Evolutionary conservation across 2,888 invertebrate species (phyloP).

Genomic region (Dynastes hyllus): DNA sequence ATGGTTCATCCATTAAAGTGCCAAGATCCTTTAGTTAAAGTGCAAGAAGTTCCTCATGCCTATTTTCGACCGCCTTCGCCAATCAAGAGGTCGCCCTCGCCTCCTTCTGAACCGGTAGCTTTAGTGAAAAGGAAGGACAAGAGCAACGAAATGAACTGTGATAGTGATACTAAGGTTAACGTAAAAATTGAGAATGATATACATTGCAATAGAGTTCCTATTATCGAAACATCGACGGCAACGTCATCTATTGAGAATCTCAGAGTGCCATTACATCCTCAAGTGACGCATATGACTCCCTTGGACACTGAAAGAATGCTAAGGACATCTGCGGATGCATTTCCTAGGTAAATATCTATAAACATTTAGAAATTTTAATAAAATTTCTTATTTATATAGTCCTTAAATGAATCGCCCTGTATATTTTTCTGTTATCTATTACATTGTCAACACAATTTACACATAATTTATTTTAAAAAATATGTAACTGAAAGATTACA

Average conservation of each 20-base stretch:
- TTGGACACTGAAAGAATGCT: conserved; percentile 65
- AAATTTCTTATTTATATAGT: too few species aligned
- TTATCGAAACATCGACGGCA: neutral
- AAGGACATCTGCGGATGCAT: conserved; percentile 63
- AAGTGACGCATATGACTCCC: conserved; percentile 58
- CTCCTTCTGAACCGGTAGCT: conserved; percentile 49
- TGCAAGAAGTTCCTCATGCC: conserved; percentile 49
- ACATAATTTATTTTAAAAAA: too few species aligned
- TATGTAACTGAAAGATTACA: too few species aligned
- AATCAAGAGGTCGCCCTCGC: conserved; percentile 63
- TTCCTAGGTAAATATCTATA: conserved; percentile 60
- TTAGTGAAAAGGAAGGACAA: conserved; percentile 51
- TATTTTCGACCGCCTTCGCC: conserved; percentile 67
- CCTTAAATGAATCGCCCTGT: too few species aligned
- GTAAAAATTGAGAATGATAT: conserved; percentile 50
- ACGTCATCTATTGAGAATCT: conserved; percentile 56
- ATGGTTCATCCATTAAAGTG: conserved; percentile 40
- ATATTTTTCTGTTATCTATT: too few species aligned
- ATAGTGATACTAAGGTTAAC: conserved; percentile 37
- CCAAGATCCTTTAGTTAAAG: conserved; percentile 29
- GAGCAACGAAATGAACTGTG: conserved; percentile 45
- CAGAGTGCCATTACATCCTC: conserved; percentile 66
- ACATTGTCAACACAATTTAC: too few species aligned
- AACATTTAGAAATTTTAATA: too few species aligned
- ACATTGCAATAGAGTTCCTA: conserved; percentile 32